Conservation (phyloP, 2,888 invertebrate genomes). For the Apodemia mormo region DNA sequence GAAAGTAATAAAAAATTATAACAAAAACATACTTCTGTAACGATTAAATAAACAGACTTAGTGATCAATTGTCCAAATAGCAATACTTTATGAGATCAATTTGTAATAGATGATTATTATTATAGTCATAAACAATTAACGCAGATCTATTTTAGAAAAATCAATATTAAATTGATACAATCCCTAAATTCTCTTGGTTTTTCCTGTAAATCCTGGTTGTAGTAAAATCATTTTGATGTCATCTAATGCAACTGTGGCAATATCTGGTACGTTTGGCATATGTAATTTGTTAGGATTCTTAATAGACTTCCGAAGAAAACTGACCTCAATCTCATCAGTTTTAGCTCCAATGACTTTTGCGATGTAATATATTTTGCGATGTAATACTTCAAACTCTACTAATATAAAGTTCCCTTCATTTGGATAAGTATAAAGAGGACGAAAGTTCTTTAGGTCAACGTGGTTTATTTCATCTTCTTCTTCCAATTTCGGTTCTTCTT, state of each 20-base stretch:
- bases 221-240: constrained; percentile 3
- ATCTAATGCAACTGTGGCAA: neutral
- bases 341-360: neutral
- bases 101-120: neutral
- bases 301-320: neutral
- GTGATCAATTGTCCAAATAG: neutral
- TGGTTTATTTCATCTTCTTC: neutral
- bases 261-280: neutral
- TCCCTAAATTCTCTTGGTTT: neutral
- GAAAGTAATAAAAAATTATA: neutral
- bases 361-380: constrained; percentile 2
- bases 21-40: neutral
- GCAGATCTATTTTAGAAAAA: neutral
- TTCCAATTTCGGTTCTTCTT: neutral
- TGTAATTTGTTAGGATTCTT: neutral
- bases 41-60: neutral
- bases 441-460: neutral
- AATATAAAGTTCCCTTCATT: neutral
- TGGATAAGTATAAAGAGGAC: neutral
- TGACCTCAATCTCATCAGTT: neutral
- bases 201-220: neutral
- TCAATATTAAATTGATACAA: constrained; percentile 1
- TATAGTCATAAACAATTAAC: neutral
- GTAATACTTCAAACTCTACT: neutral
- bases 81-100: neutral